Percentiles rank a stretch among this genome's conserved stretches.
phyloP scores from a whole-genome alignment of 1,140 invertebrate genomes.

The Tetraneura akinire region DNA sequence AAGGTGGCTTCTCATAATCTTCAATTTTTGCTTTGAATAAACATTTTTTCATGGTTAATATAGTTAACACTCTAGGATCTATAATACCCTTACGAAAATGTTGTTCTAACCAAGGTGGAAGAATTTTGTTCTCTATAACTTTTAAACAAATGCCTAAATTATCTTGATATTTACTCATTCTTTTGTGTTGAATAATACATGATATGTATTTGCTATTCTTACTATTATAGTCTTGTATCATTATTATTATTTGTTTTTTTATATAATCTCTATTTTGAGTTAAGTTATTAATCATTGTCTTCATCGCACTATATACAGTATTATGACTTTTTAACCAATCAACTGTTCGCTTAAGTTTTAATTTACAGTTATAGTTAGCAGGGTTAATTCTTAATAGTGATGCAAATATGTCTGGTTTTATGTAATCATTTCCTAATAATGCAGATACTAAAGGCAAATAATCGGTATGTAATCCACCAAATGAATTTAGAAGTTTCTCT shows the following conservation, averaged over 20 bases:
- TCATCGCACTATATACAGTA: slow-evolving; percentile 67
- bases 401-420: slow-evolving; percentile 75
- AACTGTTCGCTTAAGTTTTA: slow-evolving; percentile 69
- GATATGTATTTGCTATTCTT: slow-evolving; percentile 51
- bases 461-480: slow-evolving; percentile 60
- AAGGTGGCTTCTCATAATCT: slow-evolving; percentile 64
- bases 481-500: slow-evolving; percentile 68
- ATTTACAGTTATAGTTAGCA: slow-evolving; percentile 64
- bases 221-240: slow-evolving; percentile 53
- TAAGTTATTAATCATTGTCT: slow-evolving; percentile 58
- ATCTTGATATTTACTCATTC: slow-evolving; percentile 48
- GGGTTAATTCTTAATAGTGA: slow-evolving; percentile 67
- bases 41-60: slow-evolving; percentile 66
- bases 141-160: slow-evolving; percentile 53
- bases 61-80: slow-evolving; percentile 69
- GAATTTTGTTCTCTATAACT: slow-evolving; percentile 53
- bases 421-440: slow-evolving; percentile 84
- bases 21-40: slow-evolving; percentile 76
- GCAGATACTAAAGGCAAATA: slow-evolving; percentile 72
- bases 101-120: slow-evolving; percentile 70
- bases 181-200: slow-evolving; percentile 45
- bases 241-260: slow-evolving; percentile 47
- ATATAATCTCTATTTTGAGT: neutral
- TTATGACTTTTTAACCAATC: slow-evolving; percentile 73
- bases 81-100: slow-evolving; percentile 65